Conservation (phyloP, 2,113 vertebrate species). For the Istiophorus platypterus region DNA sequence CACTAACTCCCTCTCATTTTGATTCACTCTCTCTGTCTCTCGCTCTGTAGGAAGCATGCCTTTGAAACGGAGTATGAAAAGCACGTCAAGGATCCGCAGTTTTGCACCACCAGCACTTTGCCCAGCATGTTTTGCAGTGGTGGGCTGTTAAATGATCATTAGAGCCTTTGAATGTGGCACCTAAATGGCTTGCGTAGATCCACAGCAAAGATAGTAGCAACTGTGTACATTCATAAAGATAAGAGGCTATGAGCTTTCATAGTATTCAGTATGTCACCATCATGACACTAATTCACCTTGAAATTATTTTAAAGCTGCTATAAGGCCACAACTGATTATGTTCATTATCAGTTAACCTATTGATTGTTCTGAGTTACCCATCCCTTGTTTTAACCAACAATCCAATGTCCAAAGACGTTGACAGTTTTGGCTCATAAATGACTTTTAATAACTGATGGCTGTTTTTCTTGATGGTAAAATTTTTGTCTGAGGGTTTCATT, state of each 20-base stretch:
- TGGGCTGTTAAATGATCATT: slow-evolving; percentile 62
- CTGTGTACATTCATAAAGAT: slow-evolving; percentile 36
- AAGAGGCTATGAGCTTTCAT: background rate
- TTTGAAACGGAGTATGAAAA: slow-evolving; percentile 55
- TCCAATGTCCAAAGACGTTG: background rate
- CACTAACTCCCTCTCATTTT: slow-evolving; percentile 65
- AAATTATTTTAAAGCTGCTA: background rate
- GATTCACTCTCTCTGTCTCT: slow-evolving; percentile 48
- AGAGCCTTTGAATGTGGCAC: slow-evolving; percentile 32
- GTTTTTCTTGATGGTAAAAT: background rate
- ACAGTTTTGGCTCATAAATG: no score
- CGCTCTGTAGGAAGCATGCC: slow-evolving; percentile 33
- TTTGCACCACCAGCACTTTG: slow-evolving; percentile 52
- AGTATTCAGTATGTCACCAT: background rate
- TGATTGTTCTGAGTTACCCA: background rate
- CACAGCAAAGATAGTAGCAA: slow-evolving; percentile 1
- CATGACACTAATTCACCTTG: background rate
- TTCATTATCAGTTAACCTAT: background rate
- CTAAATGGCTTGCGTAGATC: slow-evolving; percentile 37
- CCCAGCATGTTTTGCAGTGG: slow-evolving; percentile 25
- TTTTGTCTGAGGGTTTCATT: background rate
- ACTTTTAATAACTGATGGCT: background rate
- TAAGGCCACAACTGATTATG: background rate
- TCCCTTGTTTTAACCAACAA: background rate
- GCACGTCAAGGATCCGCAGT: slow-evolving; percentile 47